Conservation (phyloP, 2,888 invertebrate genomes). For the Mongoloraphidia duomilia region DNA sequence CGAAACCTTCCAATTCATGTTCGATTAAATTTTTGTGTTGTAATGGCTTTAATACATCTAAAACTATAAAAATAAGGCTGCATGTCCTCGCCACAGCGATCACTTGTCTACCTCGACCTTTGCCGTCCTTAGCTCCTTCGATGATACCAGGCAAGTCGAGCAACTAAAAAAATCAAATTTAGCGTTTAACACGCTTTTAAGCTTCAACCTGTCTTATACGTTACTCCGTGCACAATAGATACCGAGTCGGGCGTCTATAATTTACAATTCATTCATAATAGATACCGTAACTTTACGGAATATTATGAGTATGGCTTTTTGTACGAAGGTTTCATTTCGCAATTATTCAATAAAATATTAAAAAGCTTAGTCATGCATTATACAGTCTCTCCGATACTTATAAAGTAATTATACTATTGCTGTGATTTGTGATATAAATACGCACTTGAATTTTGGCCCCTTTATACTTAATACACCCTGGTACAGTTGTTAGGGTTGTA, state of each 20-base stretch:
- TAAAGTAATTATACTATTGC: no score
- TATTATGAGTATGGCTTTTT: no score
- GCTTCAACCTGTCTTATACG: neutral
- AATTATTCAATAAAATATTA: no score
- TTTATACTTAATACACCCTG: slow-evolving; percentile 97
- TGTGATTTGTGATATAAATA: neutral
- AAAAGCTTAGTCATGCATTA: no score
- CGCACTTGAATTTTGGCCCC: slow-evolving; percentile 93
- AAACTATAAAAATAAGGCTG: slow-evolving; percentile 91
- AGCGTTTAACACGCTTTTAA: neutral
- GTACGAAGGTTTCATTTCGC: no score
- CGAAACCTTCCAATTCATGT: slow-evolving; percentile 98
- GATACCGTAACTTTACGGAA: no score
- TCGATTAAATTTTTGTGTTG: slow-evolving; percentile 93
- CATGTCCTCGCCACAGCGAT: slow-evolving; percentile 98
- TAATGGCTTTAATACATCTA: slow-evolving; percentile 94
- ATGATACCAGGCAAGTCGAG: slow-evolving; percentile 99
- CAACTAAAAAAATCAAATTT: slow-evolving; percentile 39
- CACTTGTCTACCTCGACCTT: slow-evolving; percentile 95
- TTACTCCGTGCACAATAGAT: no score
- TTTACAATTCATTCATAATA: no score
- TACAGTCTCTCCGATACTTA: no score
- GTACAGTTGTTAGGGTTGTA: slow-evolving; percentile 97
- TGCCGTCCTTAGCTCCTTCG: slow-evolving; percentile 99
- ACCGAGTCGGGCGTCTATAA: no score